These are phyloP conservation scores for Bombus confusus DNA, from an alignment of 1,140 invertebrate species.

Conservation along the genomic window DNA sequence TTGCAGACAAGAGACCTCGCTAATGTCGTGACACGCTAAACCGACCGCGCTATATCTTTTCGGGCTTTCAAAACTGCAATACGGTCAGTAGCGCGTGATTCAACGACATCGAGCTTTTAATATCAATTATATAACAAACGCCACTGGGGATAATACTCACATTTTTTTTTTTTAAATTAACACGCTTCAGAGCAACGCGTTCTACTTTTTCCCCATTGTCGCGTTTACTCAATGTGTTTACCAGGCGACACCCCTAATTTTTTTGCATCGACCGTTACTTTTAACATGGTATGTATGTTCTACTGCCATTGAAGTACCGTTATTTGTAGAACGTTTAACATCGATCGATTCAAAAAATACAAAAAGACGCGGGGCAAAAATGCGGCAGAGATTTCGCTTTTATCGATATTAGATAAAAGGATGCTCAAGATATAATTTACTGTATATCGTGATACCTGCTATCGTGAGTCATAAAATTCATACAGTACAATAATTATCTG, in stretches of 20 bases:
- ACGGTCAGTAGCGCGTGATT: conserved; percentile 33
- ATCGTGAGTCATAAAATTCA: not conserved
- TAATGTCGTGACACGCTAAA: conserved; percentile 45
- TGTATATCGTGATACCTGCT: no score
- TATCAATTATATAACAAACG: conserved; percentile 37
- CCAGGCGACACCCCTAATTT: no score
- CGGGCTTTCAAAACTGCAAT: conserved; percentile 44
- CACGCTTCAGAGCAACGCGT: no score
- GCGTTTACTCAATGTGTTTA: no score
- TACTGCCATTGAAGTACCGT: not conserved
- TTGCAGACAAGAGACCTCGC: conserved; percentile 12
- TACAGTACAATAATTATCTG: not conserved
- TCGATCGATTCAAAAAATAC: not conserved
- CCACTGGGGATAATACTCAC: not conserved
- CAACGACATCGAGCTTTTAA: not conserved
- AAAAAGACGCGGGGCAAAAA: no score
- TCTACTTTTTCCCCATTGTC: not conserved
- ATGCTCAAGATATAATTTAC: not conserved
- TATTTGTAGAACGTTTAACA: not conserved
- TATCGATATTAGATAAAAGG: not conserved
- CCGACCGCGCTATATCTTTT: not conserved
- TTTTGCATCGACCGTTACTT: no score
- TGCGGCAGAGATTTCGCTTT: not conserved
- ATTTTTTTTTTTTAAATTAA: not conserved
- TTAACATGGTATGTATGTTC: not conserved